These are phyloP conservation scores for Thomomys bottae DNA, from an alignment of 2,113 vertebrate species.

Conservation along the genomic window DNA sequence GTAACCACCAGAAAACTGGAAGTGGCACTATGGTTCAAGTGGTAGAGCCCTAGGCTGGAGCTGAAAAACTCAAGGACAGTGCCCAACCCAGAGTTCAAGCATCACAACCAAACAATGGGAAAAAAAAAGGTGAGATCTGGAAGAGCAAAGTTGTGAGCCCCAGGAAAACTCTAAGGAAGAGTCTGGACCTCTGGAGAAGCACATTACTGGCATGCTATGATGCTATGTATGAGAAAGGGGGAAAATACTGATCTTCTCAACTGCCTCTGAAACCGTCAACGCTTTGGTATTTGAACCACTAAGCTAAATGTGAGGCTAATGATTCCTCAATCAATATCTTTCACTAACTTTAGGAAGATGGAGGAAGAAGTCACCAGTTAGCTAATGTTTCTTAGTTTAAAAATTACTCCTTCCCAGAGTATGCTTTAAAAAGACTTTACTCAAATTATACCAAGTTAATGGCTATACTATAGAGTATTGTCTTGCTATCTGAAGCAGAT, in stretches of 20 bases:
- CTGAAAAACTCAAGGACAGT: too few relatives aligned
- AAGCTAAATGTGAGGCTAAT: slow-evolving; percentile 20
- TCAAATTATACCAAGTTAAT: neutral
- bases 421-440: neutral
- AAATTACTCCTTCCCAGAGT: neutral
- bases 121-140: too few relatives aligned
- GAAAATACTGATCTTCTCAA: neutral
- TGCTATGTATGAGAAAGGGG: too few relatives aligned
- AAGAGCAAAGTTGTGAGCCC: neutral
- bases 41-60: too few relatives aligned
- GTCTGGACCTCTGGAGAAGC: neutral
- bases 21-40: too few relatives aligned
- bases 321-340: slow-evolving; percentile 44
- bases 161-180: too few relatives aligned
- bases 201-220: too few relatives aligned
- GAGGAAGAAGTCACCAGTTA: slow-evolving; percentile 36
- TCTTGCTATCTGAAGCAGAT: neutral
- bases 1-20: too few relatives aligned
- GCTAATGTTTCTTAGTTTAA: slow-evolving; percentile 5
- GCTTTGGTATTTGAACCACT: neutral
- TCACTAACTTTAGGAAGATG: neutral
- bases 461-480: neutral
- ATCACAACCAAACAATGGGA: too few relatives aligned
- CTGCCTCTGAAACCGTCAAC: neutral
- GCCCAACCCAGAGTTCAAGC: too few relatives aligned